A percentile compares a stretch with the other conserved stretches of the same genome.
These are phyloP conservation scores for Morus bassanus DNA, from an alignment of 2,797 vertebrate genomes.

Conservation along the genomic window DNA sequence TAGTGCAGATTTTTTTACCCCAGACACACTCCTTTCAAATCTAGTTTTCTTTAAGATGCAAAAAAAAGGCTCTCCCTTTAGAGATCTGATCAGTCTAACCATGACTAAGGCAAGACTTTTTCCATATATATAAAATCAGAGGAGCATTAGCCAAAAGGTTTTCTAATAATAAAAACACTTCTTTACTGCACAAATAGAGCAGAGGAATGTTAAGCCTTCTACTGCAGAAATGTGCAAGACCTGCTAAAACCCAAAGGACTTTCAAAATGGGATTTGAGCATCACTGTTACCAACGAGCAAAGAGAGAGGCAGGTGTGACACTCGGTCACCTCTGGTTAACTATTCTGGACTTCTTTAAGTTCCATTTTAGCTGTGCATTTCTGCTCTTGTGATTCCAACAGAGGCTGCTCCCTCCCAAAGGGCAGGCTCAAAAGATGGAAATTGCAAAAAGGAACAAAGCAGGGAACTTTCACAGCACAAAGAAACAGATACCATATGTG, in stretches of 20 bases:
- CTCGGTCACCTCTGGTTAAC: slow-evolving; percentile 10
- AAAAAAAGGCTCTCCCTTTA: background rate
- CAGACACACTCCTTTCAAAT: background rate
- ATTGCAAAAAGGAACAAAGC: slow-evolving; percentile 19
- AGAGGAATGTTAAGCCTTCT: background rate
- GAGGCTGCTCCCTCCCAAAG: background rate
- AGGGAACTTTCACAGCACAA: slow-evolving; percentile 30
- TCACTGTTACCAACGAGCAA: slow-evolving; percentile 1
- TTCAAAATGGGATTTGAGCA: slow-evolving; percentile 10
- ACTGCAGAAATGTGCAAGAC: slow-evolving; percentile 22
- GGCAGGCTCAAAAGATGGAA: slow-evolving; percentile 32
- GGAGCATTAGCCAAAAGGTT: slow-evolving; percentile 7
- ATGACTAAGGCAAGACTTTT: background rate
- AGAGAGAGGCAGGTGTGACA: slow-evolving; percentile 28
- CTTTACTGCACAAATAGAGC: background rate
- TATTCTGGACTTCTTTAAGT: background rate
- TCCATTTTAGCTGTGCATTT: slow-evolving; percentile 20
- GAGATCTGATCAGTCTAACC: background rate
- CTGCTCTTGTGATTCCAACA: slow-evolving; percentile 36
- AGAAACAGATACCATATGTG: background rate
- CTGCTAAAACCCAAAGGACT: slow-evolving; percentile 23
- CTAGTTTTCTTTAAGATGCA: background rate
- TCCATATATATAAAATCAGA: background rate
- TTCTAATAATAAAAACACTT: background rate
- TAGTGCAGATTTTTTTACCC: background rate